Conservation (phyloP, 2,113 vertebrate genomes). For the Peucedramus taeniatus region DNA sequence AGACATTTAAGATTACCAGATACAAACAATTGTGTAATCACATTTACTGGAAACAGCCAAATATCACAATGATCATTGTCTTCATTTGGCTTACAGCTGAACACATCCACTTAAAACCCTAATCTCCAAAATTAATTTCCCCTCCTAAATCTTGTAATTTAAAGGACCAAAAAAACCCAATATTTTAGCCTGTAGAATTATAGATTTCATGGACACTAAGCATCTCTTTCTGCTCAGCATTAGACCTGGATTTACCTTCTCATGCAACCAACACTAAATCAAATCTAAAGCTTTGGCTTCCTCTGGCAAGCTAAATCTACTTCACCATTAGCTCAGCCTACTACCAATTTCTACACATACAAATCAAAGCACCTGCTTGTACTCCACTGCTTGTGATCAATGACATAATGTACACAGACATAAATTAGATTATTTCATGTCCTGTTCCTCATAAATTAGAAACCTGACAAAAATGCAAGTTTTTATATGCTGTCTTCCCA, state of each 20-base stretch:
- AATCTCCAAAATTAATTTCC: neutral
- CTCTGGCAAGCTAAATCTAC: neutral
- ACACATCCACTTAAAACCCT: neutral
- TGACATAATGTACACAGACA: neutral
- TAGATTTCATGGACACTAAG: neutral
- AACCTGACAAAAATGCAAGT: neutral
- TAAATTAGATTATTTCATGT: neutral
- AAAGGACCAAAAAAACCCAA: fast-evolving
- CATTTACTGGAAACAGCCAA: neutral
- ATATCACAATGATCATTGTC: neutral
- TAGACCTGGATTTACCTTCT: neutral
- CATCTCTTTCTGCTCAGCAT: neutral
- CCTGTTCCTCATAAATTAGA: slow-evolving; percentile 2
- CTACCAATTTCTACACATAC: neutral
- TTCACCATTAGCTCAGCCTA: neutral
- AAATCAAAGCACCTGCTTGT: neutral
- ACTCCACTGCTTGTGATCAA: neutral
- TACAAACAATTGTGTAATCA: neutral
- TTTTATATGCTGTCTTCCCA: neutral
- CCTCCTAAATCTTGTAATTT: neutral
- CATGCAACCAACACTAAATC: neutral
- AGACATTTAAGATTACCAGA: neutral
- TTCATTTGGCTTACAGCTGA: neutral
- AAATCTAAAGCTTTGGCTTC: neutral
- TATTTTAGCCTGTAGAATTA: neutral